Evolutionary conservation across 2,888 invertebrate species (phyloP), one percentile per base, ranked within the genome.

Genomic region (Athalia cordata): DNA sequence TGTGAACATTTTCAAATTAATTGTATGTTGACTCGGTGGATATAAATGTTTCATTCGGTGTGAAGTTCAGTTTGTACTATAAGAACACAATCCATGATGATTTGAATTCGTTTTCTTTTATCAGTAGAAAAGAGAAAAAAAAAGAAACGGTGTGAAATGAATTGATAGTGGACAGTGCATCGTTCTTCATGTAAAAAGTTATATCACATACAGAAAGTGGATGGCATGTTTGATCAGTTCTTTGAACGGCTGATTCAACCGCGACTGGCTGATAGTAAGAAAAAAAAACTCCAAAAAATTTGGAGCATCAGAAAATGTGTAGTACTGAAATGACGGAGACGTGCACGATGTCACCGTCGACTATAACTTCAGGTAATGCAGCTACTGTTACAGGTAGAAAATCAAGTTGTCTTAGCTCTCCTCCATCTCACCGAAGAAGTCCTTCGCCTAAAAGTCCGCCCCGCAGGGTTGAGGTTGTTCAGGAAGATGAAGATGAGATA

Each of bases 401-500:
- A 13, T 85, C 87, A 43, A 86, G 86, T 29, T 88, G 88, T 80
- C 64, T 84, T 47, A 85, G 81, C 13, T 87, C 89, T 77, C 29
- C 29, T 29, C 92, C 92, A 89, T 90, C 88, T 89, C 91, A 91
- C 90, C 92, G 90, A 91, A 90, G 89, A 90, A 91, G 91, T 90
- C 29, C 29, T 29, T 91, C 85, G 90, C 91, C 82, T 80, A 84
- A 91, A 87, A 92, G 91, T 89, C 92, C 85, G 76, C 87, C 84
- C 79, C 88, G 84, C 86, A 89, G 80, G 83, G 82, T 83, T 61
- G 82, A 85, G 49, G 82, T 29, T 29, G 29, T 79, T 1, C 85
- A 82, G 77, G 89, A 88, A 78, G 90, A 89, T 82, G 93, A 95
- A 83, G 95, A 95, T 91, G 95, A 95, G 90, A 96, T 95, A 86